phyloP scores from a whole-genome alignment of 2,797 vertebrate genomes.

The Pangasius mekongensis region DNA sequence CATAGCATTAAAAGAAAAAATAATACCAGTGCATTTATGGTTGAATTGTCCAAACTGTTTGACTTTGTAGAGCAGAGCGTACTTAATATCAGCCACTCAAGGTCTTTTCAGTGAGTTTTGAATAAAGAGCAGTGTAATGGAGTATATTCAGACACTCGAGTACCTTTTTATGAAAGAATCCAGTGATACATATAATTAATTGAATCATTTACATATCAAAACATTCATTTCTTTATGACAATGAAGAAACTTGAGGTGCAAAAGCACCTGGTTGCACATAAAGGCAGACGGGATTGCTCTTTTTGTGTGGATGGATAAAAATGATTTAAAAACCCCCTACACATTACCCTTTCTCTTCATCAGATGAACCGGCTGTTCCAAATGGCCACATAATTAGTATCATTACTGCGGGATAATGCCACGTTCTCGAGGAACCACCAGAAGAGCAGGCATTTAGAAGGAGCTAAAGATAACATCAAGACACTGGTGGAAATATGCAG shows the following conservation, averaged over 20 bases:
- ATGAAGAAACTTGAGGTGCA: slow-evolving; percentile 43
- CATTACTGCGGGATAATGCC: slow-evolving; percentile 50
- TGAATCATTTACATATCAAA: slow-evolving; percentile 66
- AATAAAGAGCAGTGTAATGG: slow-evolving; percentile 43
- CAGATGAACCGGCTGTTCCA: slow-evolving; percentile 53
- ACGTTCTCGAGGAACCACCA: slow-evolving; percentile 44
- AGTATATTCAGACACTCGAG: slow-evolving; percentile 50
- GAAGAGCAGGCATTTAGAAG: slow-evolving; percentile 35
- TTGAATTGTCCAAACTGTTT: slow-evolving; percentile 25
- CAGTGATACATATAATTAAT: slow-evolving; percentile 61
- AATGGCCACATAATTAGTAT: slow-evolving; percentile 53
- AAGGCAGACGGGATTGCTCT: slow-evolving; percentile 49
- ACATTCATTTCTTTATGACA: slow-evolving; percentile 57
- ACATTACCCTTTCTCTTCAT: slow-evolving; percentile 43
- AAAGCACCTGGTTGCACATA: slow-evolving; percentile 51
- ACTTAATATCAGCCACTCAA: slow-evolving; percentile 39
- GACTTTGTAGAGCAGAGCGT: slow-evolving; percentile 31
- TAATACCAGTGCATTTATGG: background rate
- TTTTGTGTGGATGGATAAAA: slow-evolving; percentile 42
- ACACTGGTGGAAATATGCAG: slow-evolving; percentile 18
- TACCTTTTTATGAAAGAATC: slow-evolving; percentile 38
- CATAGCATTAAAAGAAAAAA: slow-evolving; percentile 1
- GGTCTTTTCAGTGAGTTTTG: slow-evolving; percentile 42
- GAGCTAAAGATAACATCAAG: slow-evolving; percentile 42
- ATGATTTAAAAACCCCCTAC: slow-evolving; percentile 31